Evolutionary conservation across 2,113 vertebrate species (phyloP).

Genomic region (Percopsis transmontana): DNA sequence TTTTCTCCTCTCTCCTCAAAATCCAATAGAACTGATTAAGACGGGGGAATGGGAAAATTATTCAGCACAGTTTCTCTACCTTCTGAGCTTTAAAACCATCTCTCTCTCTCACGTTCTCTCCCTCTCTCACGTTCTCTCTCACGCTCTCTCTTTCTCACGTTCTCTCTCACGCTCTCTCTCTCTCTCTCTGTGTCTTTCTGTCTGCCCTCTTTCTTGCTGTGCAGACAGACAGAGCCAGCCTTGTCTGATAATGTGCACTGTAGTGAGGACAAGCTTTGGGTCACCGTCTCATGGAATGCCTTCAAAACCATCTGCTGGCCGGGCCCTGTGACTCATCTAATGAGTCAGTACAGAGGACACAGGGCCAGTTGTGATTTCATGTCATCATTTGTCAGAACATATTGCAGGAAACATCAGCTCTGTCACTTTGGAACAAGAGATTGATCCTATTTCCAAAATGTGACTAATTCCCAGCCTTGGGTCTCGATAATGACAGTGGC

Average conservation of each 20-base stretch:
- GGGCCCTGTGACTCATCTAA: constrained; percentile 36
- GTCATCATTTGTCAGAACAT: constrained; percentile 4
- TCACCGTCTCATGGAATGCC: constrained; percentile 67
- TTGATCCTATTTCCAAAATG: constrained; percentile 9
- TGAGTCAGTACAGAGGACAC: constrained; percentile 24
- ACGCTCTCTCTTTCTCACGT: neutral
- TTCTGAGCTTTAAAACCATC: neutral
- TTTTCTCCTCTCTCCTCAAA: neutral
- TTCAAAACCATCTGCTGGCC: constrained; percentile 38
- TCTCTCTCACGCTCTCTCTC: constrained; percentile 48
- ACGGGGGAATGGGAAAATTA: no score
- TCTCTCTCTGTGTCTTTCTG: constrained; percentile 35
- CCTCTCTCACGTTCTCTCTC: neutral
- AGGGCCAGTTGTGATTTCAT: constrained; percentile 6
- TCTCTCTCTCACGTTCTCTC: neutral
- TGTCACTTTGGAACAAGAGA: neutral
- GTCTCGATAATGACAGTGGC: neutral
- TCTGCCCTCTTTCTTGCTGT: constrained; percentile 43
- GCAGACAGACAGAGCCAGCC: constrained; percentile 59
- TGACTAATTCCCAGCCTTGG: constrained; percentile 1
- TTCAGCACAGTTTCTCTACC: neutral
- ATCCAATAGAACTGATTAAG: neutral
- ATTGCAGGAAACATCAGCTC: neutral
- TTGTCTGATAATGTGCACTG: constrained; percentile 61
- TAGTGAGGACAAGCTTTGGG: constrained; percentile 60